Percentiles rank a stretch among this genome's conserved stretches.
Conservation (phyloP, 2,797 vertebrate genomes). For the Acipenser ruthenus region DNA sequence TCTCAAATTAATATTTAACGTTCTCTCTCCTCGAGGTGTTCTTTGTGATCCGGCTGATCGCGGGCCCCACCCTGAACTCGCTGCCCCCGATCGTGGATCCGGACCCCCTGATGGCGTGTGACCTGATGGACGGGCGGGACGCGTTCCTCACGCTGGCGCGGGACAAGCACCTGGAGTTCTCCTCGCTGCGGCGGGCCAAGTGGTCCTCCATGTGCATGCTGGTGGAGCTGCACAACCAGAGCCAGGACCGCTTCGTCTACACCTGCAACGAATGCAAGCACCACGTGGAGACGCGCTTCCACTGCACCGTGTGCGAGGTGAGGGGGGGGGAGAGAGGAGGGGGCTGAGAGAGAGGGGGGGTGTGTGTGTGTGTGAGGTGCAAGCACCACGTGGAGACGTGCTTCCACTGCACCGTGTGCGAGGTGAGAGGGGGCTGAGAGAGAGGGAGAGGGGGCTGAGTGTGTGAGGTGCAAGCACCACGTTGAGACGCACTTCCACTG, state of each 20-base stretch:
- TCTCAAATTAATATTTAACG: too few relatives aligned
- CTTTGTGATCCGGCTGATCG: constrained; percentile 91
- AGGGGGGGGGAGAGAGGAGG: too few relatives aligned
- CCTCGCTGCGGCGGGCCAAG: constrained; percentile 81
- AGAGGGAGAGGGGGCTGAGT: too few relatives aligned
- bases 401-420: too few relatives aligned
- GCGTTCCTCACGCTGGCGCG: constrained; percentile 92
- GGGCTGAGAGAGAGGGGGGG: too few relatives aligned
- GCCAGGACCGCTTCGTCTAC: constrained; percentile 96
- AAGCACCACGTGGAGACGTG: too few relatives aligned
- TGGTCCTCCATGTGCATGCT: too few relatives aligned
- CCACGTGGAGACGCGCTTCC: constrained; percentile 94
- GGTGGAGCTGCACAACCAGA: constrained; percentile 66
- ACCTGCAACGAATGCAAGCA: constrained; percentile 98
- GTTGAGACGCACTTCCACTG: constrained; percentile 97
- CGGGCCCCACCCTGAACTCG: constrained; percentile 89
- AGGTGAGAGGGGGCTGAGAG: too few relatives aligned
- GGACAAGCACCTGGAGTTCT: constrained; percentile 94
- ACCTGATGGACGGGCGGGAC: constrained; percentile 95
- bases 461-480: constrained; percentile 84
- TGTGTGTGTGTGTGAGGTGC: too few relatives aligned
- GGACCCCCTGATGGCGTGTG: constrained; percentile 82
- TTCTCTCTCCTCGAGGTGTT: constrained; percentile 39
- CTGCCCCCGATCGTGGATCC: constrained; percentile 82
- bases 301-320: constrained; percentile 96